Conservation (phyloP, 2,888 invertebrate species). For the Mythimna vitellina region DNA sequence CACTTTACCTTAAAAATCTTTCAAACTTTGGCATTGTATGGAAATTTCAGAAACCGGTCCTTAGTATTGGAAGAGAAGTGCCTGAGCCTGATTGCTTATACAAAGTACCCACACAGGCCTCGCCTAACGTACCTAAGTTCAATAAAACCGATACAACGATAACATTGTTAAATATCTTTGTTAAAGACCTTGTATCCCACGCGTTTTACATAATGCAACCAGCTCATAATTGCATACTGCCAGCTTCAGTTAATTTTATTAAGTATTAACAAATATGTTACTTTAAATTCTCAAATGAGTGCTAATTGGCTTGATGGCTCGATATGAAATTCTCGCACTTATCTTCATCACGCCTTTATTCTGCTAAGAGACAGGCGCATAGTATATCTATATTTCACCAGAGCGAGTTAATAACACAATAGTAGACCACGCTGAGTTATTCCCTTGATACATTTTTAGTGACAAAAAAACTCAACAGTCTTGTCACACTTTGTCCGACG, state of each 20-base stretch:
- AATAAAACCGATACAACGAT: slow-evolving; percentile 29
- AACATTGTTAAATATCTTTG: slow-evolving; percentile 47
- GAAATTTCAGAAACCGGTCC: background rate
- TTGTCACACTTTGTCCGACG: background rate
- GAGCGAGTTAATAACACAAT: background rate
- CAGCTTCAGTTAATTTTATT: slow-evolving; percentile 19
- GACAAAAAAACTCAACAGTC: background rate
- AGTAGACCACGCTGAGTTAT: background rate
- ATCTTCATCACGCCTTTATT: background rate
- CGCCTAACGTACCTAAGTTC: slow-evolving; percentile 1
- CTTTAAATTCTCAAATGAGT: slow-evolving; percentile 21
- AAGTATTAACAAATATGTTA: slow-evolving; percentile 9
- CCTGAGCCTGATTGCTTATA: background rate
- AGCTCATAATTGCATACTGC: background rate
- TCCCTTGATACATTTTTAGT: background rate
- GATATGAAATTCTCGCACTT: slow-evolving; percentile 14
- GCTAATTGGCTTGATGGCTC: slow-evolving; percentile 17
- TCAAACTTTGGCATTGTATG: no score
- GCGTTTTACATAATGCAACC: slow-evolving; percentile 23
- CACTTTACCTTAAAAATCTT: no score
- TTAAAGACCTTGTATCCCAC: slow-evolving; percentile 44
- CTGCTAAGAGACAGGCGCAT: background rate
- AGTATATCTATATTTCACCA: background rate
- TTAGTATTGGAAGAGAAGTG: background rate
- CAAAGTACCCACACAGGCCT: slow-evolving; percentile 1